A percentile compares a stretch with the other conserved stretches of the same genome.
Evolutionary conservation across 2,888 invertebrate genomes (phyloP).

Genomic region (Helobdella robusta): DNA sequence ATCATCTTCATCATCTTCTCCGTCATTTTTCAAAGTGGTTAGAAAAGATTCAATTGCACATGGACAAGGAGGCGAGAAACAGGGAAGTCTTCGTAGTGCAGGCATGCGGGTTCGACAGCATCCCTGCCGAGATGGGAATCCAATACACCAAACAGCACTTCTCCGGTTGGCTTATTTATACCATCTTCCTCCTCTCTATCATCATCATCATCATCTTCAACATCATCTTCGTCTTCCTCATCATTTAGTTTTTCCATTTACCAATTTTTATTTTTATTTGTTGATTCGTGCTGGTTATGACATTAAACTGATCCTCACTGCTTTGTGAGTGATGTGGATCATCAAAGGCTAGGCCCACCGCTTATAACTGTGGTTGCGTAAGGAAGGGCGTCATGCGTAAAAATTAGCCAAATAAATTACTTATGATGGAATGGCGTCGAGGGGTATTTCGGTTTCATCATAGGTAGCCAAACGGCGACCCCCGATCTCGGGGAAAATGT

Average conservation of each 20-base stretch:
- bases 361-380: no score
- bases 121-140: constrained; percentile 78
- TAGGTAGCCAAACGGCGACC: no score
- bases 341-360: no score
- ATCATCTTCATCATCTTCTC: constrained; percentile 13
- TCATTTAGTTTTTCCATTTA: neutral
- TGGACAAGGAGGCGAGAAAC: constrained; percentile 60
- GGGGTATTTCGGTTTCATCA: no score
- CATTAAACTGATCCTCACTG: no score
- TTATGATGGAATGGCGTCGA: no score
- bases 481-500: no score
- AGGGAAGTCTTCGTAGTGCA: constrained; percentile 77
- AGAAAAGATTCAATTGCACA: constrained; percentile 73
- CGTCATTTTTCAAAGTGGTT: constrained; percentile 53
- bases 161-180: constrained; percentile 16
- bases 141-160: constrained; percentile 54
- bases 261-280: neutral
- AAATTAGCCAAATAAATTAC: no score
- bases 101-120: constrained; percentile 85
- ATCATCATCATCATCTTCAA: constrained; percentile 11
- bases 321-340: no score
- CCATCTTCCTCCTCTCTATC: constrained; percentile 6
- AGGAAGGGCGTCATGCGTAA: no score
- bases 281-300: no score
- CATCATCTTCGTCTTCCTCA: constrained; percentile 7